Percentiles rank a stretch among this genome's conserved stretches.
Conservation (phyloP, 2,113 vertebrate genomes). For the Aplodontia rufa region DNA sequence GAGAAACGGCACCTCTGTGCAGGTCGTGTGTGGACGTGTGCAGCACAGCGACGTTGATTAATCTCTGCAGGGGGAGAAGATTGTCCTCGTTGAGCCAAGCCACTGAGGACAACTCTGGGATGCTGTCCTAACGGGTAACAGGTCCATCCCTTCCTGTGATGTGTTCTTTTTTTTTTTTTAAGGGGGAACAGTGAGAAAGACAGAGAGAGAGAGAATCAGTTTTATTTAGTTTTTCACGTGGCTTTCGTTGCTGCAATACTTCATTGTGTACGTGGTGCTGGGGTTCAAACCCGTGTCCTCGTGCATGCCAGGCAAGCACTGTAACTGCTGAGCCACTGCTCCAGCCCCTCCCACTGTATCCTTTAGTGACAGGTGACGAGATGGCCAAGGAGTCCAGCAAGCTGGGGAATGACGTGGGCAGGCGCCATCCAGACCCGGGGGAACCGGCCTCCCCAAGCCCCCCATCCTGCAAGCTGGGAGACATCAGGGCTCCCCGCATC, state of each 20-base stretch:
- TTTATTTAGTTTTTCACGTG: too few relatives aligned
- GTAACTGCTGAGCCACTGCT: not conserved
- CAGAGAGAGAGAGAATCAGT: too few relatives aligned
- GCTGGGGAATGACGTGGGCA: not conserved
- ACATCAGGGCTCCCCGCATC: accelerated
- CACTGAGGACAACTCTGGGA: not conserved
- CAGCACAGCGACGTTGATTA: not conserved
- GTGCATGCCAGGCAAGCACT: too few relatives aligned
- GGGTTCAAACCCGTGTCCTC: too few relatives aligned
- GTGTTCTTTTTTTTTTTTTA: too few relatives aligned
- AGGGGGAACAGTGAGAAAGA: too few relatives aligned
- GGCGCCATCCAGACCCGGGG: not conserved
- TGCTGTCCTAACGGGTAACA: not conserved
- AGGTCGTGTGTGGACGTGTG: not conserved
- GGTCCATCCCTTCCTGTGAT: not conserved
- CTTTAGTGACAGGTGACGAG: not conserved
- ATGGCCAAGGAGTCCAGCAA: not conserved
- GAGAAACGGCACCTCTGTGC: not conserved
- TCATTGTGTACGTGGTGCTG: too few relatives aligned
- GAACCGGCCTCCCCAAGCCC: not conserved
- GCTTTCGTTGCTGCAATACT: too few relatives aligned
- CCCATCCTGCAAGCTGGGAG: not conserved
- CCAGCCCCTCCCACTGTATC: not conserved
- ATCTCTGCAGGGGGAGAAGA: not conserved
- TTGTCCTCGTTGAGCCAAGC: not conserved